phyloP scores from a whole-genome alignment of 2,113 vertebrate genomes.

The Oxygymnocypris stewartii region DNA sequence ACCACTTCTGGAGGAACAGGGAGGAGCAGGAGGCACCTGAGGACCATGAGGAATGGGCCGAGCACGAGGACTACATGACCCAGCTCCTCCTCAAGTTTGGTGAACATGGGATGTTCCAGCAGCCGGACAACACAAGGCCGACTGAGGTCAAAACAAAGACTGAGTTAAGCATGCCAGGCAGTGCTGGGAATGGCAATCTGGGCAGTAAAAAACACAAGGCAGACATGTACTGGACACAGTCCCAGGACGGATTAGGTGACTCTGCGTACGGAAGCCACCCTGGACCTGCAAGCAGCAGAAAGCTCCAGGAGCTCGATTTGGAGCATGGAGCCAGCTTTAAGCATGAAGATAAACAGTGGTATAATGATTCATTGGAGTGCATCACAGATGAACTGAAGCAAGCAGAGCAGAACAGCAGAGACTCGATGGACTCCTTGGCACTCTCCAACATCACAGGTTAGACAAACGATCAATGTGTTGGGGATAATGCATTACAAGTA shows the following conservation, averaged over 20 bases:
- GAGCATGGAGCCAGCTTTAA: conserved; percentile 84
- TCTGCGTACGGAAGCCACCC: conserved; percentile 96
- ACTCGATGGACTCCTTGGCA: conserved; percentile 95
- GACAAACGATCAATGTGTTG: conserved; percentile 3
- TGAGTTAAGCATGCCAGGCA: conserved; percentile 78
- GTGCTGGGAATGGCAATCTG: conserved; percentile 69
- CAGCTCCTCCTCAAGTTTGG: conserved; percentile 95
- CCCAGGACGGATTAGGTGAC: conserved; percentile 94
- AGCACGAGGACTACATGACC: conserved; percentile 98
- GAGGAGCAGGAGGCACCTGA: conserved; percentile 86
- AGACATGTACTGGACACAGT: conserved; percentile 96
- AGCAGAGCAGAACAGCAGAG: conserved; percentile 83
- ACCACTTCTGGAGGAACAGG: conserved; percentile 89
- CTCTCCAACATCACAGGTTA: conserved; percentile 97
- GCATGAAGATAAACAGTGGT: conserved; percentile 84
- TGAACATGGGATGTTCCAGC: conserved; percentile 88
- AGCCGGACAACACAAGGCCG: conserved; percentile 80
- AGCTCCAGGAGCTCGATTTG: conserved; percentile 92
- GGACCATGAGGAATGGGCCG: conserved; percentile 94
- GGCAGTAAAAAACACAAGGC: conserved; percentile 93
- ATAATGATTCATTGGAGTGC: conserved; percentile 87
- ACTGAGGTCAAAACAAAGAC: conserved; percentile 78
- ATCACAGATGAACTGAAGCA: conserved; percentile 87
- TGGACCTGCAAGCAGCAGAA: conserved; percentile 90
- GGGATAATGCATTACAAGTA: background rate